Evolutionary conservation across 2,113 vertebrate species (phyloP).

Genomic region (Leptocoma aspasia): DNA sequence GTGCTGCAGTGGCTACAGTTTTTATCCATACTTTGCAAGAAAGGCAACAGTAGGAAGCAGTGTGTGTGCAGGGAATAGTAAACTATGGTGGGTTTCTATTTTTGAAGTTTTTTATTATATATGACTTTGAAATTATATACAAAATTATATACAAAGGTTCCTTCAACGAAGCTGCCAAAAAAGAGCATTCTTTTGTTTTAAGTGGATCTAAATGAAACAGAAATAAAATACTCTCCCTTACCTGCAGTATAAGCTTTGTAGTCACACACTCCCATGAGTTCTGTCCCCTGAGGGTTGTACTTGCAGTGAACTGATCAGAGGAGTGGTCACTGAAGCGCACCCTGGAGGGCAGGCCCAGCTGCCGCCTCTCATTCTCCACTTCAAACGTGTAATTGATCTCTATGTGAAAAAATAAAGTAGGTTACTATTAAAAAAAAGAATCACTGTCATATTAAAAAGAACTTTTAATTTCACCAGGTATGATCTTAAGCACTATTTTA

Average conservation of each 20-base stretch:
- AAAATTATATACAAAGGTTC: not conserved
- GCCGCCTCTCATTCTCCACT: conserved; percentile 82
- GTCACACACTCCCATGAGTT: conserved; percentile 76
- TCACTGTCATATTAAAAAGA: not conserved
- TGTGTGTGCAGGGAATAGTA: not conserved
- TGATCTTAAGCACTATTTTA: not conserved
- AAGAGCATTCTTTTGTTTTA: not conserved
- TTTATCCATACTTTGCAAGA: not conserved
- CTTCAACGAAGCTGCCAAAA: not conserved
- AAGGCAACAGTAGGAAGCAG: not conserved
- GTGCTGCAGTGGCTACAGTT: not conserved
- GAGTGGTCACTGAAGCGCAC: conserved; percentile 77
- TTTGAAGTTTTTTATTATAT: not conserved
- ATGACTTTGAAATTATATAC: not conserved
- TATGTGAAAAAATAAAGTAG: conserved; percentile 44
- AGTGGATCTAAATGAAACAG: not conserved
- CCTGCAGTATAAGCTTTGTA: conserved; percentile 80
- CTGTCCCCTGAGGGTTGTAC: conserved; percentile 79
- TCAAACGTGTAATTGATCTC: conserved; percentile 82
- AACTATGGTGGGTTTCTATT: not conserved
- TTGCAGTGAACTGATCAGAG: conserved; percentile 76
- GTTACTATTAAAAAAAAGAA: not conserved
- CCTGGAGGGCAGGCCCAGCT: conserved; percentile 79
- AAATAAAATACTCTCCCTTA: conserved; percentile 31
- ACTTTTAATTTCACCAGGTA: not conserved